Base-by-base conservation (phyloP, 37 sponge, comb jelly and placozoan genomes). In the Dysidea cf. avara region DNA sequence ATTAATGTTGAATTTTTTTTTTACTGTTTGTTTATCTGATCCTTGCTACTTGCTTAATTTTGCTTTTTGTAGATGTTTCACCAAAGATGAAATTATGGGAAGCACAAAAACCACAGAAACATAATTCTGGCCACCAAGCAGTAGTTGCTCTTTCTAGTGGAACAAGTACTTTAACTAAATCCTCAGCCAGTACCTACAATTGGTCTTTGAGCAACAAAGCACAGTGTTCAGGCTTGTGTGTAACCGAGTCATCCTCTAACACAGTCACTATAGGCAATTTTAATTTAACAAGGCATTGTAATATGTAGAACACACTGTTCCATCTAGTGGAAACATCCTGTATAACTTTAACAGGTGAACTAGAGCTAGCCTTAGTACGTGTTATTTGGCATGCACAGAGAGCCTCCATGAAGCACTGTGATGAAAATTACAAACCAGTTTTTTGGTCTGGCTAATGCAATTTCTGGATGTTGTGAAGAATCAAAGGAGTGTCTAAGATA, bases 81-180 rank as follows among this genome's bases (percentile, higher is more conserved):
- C 58, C 29, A 56, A 28, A 29, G 29, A 24, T 7, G 58, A 24
- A 56, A 28, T 28, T 29, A 56, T 28, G 30, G 58, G 58, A 56
- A 28, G 29, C 26, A 56, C 58, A 24, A 56, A 56, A 29, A 12
- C 26, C 58, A 56, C 29, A 29, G 58, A 13, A 28, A 24, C 26
- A 28, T 29, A 56, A 29, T 56, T 56, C 58, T 56, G 58, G 11
- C 58, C 58, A 56, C 58, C 58, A 56, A 56, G 58, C 58, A 56
- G 58, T 56, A 56, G 58, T 56, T 13, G 58, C 58, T 29, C 29
- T 29, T 56, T 24, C 58, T 28, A 12, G 7, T 24, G 26, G 58
- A 24, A 7, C 13, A 6, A 56, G 58, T 11, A 28, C 30, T 12
- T 24, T 28, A 29, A 56, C 58, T 11, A 56, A 7, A 29, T 56